These are phyloP conservation scores for Clavelina lepadiformis DNA, from an alignment of 23 tunicate genomes.

Conservation along the genomic window DNA sequence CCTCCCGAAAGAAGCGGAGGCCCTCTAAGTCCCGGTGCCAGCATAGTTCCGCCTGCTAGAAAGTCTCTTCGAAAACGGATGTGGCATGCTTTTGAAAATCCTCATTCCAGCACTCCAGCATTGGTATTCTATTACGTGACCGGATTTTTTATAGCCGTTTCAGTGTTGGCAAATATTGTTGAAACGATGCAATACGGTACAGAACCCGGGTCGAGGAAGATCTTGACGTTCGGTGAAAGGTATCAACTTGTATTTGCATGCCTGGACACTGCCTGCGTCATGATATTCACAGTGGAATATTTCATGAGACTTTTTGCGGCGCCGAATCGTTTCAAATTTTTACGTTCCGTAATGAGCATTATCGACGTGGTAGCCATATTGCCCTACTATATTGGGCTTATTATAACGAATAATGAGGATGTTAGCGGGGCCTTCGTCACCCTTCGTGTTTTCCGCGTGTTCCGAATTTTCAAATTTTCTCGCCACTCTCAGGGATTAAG, in stretches of 20 bases:
- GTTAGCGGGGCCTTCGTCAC: slow-evolving; percentile 99
- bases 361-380: slow-evolving; percentile 98
- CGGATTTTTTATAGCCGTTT: slow-evolving; percentile 99
- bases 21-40: slow-evolving; percentile 21
- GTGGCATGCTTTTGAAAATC: slow-evolving; percentile 95
- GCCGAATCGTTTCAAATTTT: slow-evolving; percentile 92
- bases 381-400: slow-evolving; percentile 96
- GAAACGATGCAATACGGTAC: slow-evolving; percentile 88
- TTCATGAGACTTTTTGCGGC: slow-evolving; percentile 88
- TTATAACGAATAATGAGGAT: slow-evolving; percentile 94
- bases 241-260: slow-evolving; percentile 85
- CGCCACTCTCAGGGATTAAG: slow-evolving; percentile 97
- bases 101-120: slow-evolving; percentile 97
- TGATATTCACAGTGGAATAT: slow-evolving; percentile 95
- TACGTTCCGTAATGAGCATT: slow-evolving; percentile 97
- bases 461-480: slow-evolving; percentile 98
- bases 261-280: slow-evolving; percentile 96
- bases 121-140: slow-evolving; percentile 99
- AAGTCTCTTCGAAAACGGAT: slow-evolving; percentile 70
- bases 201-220: slow-evolving; percentile 30
- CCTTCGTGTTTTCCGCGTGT: slow-evolving; percentile 98
- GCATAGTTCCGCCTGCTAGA: slow-evolving; percentile 25
- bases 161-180: slow-evolving; percentile 97
- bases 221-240: slow-evolving; percentile 61
- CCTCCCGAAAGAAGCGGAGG: slow-evolving; percentile 6